Evolutionary conservation across 2,888 invertebrate species (phyloP), one percentile per base, ranked within the genome.

Genomic region (Melinaea marsaeus): DNA sequence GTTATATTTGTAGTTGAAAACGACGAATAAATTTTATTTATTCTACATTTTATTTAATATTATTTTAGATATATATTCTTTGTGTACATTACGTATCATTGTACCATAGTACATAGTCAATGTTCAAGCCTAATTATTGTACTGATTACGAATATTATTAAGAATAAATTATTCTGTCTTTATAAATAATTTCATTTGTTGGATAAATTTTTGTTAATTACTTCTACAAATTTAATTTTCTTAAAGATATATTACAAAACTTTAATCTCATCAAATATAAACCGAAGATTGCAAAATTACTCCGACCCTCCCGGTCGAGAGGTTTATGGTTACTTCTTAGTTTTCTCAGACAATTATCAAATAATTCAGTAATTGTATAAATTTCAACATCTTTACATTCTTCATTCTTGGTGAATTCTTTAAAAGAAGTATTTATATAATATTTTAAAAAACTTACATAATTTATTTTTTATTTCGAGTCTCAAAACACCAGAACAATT

Each of bases 291-390:
- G 75, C 75, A 75, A 79, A 83, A 84, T 85, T 82, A 84, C 82
- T 80, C 78, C 71, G 69, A 77, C 76, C 22, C 76, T 78, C 79
- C 83, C 79, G 75, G 75, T 72, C 73, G 77, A 77, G 76, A 80
- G 77, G 78, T 83, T 83, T 81, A 85, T 78, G 80, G 77, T 79
- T 81, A 77, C 79, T 73, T 71, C 73, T 72, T 74, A 75, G 75
- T 71, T 74, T 73, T 76, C 76, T 78, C 78, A 77, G 79, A 71
- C 74, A 73, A 77, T 75, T 71, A 79, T 79, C 76, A 79, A 79
- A 78, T 74, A 76, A 75, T 74, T 73, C 72, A 68, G 70, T 72
- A 72, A 74, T 74, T 71, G 79, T 75, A 81, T 81, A 80, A 83
- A 80, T 79, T 79, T 78, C 74, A 57, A 68, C 74, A 74, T 66